Conservation (phyloP, 2,113 vertebrate genomes). For the Pachyramphus minor region DNA sequence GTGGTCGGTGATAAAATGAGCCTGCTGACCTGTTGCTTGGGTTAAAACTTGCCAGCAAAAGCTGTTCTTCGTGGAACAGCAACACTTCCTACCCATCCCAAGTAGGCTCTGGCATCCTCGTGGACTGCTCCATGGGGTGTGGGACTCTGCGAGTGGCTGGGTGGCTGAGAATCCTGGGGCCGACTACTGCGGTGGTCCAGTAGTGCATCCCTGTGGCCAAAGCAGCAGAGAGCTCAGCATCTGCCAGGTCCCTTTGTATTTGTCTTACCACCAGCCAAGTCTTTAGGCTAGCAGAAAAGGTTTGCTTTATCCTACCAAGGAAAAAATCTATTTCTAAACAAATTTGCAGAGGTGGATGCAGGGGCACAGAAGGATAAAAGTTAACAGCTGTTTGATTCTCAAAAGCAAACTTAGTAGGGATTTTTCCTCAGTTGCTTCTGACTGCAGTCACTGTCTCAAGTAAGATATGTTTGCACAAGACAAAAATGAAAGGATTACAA, state of each 20-base stretch:
- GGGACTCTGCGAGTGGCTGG: neutral
- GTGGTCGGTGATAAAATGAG: neutral
- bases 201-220: neutral
- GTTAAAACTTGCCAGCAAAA: neutral
- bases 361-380: neutral
- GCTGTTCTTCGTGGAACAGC: neutral
- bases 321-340: neutral
- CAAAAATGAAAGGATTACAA: neutral
- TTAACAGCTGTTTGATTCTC: rapidly evolving
- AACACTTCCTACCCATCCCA: neutral
- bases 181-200: neutral
- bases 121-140: neutral
- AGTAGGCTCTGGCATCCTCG: neutral
- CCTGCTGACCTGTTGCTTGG: neutral
- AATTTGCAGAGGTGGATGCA: neutral
- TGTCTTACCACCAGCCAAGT: neutral
- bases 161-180: neutral
- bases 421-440: neutral
- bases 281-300: neutral
- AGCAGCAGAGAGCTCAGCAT: neutral
- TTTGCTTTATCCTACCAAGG: neutral
- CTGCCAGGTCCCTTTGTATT: neutral
- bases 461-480: neutral
- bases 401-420: neutral
- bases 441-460: neutral